phyloP scores from a whole-genome alignment of 2,888 invertebrate genomes.

The Lottia gigantea region DNA sequence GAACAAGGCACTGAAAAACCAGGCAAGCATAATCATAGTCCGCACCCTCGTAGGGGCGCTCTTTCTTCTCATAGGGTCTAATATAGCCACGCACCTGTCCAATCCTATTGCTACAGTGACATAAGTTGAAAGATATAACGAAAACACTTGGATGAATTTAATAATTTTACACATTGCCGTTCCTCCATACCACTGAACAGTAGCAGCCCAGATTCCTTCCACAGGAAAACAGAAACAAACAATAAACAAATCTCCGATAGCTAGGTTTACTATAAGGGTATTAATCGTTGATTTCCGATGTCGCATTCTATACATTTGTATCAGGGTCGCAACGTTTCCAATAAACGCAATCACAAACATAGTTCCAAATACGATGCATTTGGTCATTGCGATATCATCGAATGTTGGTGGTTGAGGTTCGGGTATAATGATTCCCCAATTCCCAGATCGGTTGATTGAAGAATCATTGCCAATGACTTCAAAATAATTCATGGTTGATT shows the following conservation, averaged over 20 bases:
- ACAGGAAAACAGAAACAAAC: conserved; percentile 84
- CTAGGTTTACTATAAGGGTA: conserved; percentile 83
- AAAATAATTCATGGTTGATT: too few species aligned
- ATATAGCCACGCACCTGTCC: conserved; percentile 81
- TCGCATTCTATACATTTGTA: conserved; percentile 77
- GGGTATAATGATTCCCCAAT: too few species aligned
- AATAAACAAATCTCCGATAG: conserved; percentile 83
- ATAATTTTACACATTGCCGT: conserved; percentile 82
- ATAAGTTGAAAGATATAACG: conserved; percentile 84
- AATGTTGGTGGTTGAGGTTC: conserved; percentile 71
- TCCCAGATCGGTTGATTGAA: too few species aligned
- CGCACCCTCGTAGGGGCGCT: conserved; percentile 75
- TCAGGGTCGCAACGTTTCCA: conserved; percentile 81
- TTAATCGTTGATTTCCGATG: conserved; percentile 71
- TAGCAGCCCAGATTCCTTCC: conserved; percentile 84
- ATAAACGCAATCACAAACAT: conserved; percentile 81
- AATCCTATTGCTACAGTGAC: conserved; percentile 84
- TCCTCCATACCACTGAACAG: conserved; percentile 84
- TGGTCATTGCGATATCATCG: conserved; percentile 75
- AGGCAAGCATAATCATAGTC: conserved; percentile 75
- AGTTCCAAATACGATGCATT: conserved; percentile 76
- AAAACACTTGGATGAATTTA: conserved; percentile 83
- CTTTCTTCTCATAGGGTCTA: conserved; percentile 75
- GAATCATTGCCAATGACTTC: too few species aligned
- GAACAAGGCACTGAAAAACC: conserved; percentile 79